Base-by-base conservation (phyloP, 2,888 invertebrate species). In the Euclidia mi region DNA sequence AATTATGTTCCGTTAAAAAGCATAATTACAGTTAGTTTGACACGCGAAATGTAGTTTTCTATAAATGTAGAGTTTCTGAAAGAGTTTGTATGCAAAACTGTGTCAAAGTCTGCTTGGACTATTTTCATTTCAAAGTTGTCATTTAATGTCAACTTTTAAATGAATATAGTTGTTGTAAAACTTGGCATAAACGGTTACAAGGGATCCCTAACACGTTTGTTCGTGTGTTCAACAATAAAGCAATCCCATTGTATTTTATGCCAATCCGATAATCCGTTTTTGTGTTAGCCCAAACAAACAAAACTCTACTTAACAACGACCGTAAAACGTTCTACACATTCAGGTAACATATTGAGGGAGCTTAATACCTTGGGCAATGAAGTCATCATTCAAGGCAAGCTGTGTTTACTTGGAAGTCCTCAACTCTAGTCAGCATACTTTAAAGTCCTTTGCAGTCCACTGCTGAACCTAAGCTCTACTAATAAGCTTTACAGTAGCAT, bases 71-170 rank as follows among this genome's bases (percentile, higher is more conserved):
- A n/a, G n/a, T 41, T 48, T 51, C 29, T 10, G 15, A 44, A 48
- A 46, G 35, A 55, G 31, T n/a, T 46, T 46, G 31, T 40, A 43
- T 56, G 34, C 29, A 56, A 62, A 62, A 49, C 38, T 46, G 18
- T 14, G n/a, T 49, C 49, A 55, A 50, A 49, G n/a, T n/a, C n/a
- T n/a, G 49, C 32, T 11, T 40, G 28, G 12, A 41, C 49, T 15
- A 49, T 34, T 48, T 45, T 55, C 12, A 11, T 11, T 32, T 32
- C n/a, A n/a, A n/a, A n/a, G n/a, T n/a, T 11, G 0, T 3, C 28
- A 15, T 44, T 3, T n/a, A 29, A 25, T 48, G 18, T 47, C 25
- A 47, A 45, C 44, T 57, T 63, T 52, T 9, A 14, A 40, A 31
- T 43, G 15, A 14, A 34, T 14, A 31, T 44, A 51, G 56, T 49